phyloP scores from a whole-genome alignment of 1,140 invertebrate genomes.

The Goniozus legneri region DNA sequence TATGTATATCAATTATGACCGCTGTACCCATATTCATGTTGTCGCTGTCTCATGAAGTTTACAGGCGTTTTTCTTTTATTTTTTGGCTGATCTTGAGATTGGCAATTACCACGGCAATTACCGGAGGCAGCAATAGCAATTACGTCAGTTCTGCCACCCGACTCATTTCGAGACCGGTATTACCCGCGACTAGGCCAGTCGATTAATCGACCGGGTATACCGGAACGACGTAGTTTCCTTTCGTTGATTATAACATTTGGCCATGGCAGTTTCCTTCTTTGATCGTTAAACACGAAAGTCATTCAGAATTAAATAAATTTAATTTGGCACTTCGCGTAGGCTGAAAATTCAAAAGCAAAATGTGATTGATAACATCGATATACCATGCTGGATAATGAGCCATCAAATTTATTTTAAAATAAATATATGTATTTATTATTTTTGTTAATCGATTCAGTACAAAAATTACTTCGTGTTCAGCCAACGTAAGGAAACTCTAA shows the following conservation, averaged over 20 bases:
- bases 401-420: too few species aligned
- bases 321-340: neutral
- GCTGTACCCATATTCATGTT: too few species aligned
- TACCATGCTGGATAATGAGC: conserved; percentile 6
- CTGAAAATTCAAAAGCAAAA: conserved; percentile 1
- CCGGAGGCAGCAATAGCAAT: neutral
- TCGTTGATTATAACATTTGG: neutral
- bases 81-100: too few species aligned
- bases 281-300: too few species aligned
- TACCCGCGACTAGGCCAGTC: neutral
- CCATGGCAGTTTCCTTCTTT: neutral
- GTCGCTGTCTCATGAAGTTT: too few species aligned
- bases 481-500: conserved; percentile 2
- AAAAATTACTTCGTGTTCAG: too few species aligned
- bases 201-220: neutral
- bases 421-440: too few species aligned
- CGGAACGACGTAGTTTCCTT: neutral
- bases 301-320: too few species aligned
- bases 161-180: neutral
- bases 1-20: too few species aligned
- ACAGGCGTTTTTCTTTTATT: too few species aligned
- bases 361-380: conserved; percentile 5
- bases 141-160: neutral
- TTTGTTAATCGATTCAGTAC: too few species aligned
- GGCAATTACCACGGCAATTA: too few species aligned